Percentiles rank a stretch among this genome's conserved stretches.
phyloP scores from a whole-genome alignment of 2,113 vertebrate genomes.

The Spea multiplicata region DNA sequence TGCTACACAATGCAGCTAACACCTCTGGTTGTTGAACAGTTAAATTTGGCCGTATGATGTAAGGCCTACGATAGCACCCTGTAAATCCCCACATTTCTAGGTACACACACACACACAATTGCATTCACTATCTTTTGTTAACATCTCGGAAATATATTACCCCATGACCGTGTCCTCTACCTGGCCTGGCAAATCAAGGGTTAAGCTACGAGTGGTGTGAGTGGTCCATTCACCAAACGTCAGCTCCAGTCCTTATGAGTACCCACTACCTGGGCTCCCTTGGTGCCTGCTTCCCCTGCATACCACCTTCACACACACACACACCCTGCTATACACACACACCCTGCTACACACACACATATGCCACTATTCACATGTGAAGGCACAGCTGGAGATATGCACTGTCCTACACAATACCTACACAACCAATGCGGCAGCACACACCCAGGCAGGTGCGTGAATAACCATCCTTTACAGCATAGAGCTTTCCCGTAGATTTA shows the following conservation, averaged over 20 bases:
- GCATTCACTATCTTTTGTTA: no score
- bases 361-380: constrained; percentile 7
- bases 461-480: no score
- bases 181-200: constrained; percentile 18
- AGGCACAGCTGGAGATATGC: not conserved
- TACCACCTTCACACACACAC: constrained; percentile 24
- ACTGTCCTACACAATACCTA: not conserved
- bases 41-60: no score
- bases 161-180: not conserved
- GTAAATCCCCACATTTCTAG: no score
- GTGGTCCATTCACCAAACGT: constrained; percentile 12
- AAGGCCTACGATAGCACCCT: no score
- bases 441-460: not conserved
- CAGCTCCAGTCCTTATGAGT: constrained; percentile 5
- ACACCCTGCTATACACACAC: not conserved
- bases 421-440: not conserved
- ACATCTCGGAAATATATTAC: no score
- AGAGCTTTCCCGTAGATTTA: no score
- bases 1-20: no score
- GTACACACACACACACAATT: no score
- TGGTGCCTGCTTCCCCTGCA: constrained; percentile 44
- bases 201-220: constrained; percentile 13
- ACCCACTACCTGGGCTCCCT: constrained; percentile 38
- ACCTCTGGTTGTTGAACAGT: no score
- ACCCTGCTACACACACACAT: constrained; percentile 1